A percentile compares a stretch with the other conserved stretches of the same genome.
These are phyloP conservation scores for Chrysodeixis includens DNA, from an alignment of 2,888 invertebrate species.

Conservation along the genomic window DNA sequence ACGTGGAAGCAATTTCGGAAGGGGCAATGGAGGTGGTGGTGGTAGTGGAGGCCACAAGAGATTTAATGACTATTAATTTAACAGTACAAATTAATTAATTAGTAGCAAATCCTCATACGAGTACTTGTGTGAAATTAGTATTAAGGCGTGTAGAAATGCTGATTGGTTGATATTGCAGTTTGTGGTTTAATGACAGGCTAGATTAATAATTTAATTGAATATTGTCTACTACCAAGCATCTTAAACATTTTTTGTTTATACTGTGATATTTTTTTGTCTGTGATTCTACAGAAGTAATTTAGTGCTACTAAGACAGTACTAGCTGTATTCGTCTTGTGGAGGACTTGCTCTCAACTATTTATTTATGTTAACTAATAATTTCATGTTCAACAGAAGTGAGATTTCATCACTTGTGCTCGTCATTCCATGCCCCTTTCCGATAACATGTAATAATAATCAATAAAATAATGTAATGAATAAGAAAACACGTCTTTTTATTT, in stretches of 20 bases:
- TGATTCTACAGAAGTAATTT: constrained; percentile 77
- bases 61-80: constrained; percentile 83
- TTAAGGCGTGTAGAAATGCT: constrained; percentile 64
- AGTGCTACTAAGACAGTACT: constrained; percentile 53
- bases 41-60: constrained; percentile 80
- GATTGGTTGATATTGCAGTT: constrained; percentile 70
- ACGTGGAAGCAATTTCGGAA: constrained; percentile 83
- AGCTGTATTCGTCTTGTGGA: constrained; percentile 56
- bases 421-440: constrained; percentile 67
- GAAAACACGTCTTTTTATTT: constrained; percentile 14
- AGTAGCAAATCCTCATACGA: constrained; percentile 82
- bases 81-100: constrained; percentile 63
- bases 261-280: constrained; percentile 85
- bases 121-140: constrained; percentile 75
- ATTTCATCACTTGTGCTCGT: constrained; percentile 56
- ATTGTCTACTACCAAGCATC: constrained; percentile 54
- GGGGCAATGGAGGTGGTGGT: constrained; percentile 75
- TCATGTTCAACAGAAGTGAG: constrained; percentile 39
- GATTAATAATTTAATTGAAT: constrained; percentile 70
- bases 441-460: constrained; percentile 63
- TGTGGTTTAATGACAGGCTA: constrained; percentile 64
- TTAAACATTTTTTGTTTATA: constrained; percentile 73
- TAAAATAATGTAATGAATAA: constrained; percentile 49
- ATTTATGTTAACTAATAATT: constrained; percentile 52
- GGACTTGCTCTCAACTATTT: constrained; percentile 59